A percentile compares a stretch with the other conserved stretches of the same genome.
Evolutionary conservation across 2,888 invertebrate genomes (phyloP).

Genomic region (Acronicta psi): DNA sequence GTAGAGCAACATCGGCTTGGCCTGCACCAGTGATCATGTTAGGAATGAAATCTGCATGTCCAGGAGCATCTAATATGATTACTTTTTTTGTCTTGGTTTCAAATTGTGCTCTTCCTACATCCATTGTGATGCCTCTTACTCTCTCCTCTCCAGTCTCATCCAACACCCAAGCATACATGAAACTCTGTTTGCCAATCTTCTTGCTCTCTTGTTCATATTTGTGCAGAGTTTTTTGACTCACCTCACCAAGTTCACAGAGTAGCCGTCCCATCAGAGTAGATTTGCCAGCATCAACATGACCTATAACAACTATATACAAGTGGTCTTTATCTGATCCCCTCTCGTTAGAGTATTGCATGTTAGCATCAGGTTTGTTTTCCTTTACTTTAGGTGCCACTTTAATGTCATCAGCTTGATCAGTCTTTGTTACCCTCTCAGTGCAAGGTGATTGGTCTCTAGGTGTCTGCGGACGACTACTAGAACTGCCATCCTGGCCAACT

Average conservation of each 20-base stretch:
- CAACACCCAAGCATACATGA: conserved; percentile 99
- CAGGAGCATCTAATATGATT: conserved; percentile 98
- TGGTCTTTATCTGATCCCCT: conserved; percentile 95
- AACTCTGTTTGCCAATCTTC: conserved; percentile 99
- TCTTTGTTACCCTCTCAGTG: conserved; percentile 87
- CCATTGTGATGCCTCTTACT: conserved; percentile 99
- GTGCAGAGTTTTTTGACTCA: conserved; percentile 96
- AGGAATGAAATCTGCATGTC: conserved; percentile 99
- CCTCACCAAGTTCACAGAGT: conserved; percentile 95
- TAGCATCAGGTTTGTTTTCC: conserved; percentile 89
- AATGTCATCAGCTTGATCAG: conserved; percentile 77
- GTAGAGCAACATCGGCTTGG: conserved; percentile 98
- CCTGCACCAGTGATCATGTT: conserved; percentile 99
- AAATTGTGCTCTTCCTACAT: conserved; percentile 97
- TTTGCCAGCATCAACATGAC: conserved; percentile 99
- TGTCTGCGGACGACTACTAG: conserved; percentile 80
- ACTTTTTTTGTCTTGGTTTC: conserved; percentile 95
- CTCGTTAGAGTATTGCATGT: conserved; percentile 91
- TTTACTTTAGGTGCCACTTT: conserved; percentile 79
- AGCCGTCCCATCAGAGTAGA: conserved; percentile 99
- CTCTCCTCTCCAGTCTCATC: conserved; percentile 99
- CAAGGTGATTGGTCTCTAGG: conserved; percentile 92
- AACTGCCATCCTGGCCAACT: conserved; percentile 69
- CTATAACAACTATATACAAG: conserved; percentile 97
- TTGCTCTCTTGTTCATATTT: conserved; percentile 99